Percentiles rank a stretch among this genome's conserved stretches.
Conservation (phyloP, 37 sponge, comb jelly and placozoan genomes). For the Aphrocallistes beatrix region DNA sequence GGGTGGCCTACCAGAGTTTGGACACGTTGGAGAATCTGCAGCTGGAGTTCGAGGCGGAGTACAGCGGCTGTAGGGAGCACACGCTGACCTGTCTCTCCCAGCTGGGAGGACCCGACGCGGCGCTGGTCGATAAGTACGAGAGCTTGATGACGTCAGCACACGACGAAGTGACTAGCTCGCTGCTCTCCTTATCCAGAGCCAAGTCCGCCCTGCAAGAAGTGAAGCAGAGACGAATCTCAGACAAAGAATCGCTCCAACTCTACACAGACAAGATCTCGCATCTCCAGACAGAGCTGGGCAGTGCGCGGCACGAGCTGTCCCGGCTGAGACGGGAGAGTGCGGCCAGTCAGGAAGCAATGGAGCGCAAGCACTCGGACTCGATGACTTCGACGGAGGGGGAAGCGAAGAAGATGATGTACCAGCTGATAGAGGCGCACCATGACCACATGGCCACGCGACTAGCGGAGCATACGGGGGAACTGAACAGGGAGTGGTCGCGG, state of each 20-base stretch:
- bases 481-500: background rate
- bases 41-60: background rate
- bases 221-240: no score
- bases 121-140: background rate
- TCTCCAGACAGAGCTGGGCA: background rate
- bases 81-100: background rate
- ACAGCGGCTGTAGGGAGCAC: background rate
- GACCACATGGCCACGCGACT: background rate
- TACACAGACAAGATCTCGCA: background rate
- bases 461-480: background rate
- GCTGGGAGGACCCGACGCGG: background rate
- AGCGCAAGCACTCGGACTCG: background rate
- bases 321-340: background rate
- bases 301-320: background rate
- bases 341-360: background rate
- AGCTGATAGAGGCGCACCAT: constrained; percentile 17
- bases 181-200: background rate
- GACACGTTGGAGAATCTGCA: background rate
- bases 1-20: background rate
- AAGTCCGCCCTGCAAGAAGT: no score
- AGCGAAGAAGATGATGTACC: background rate
- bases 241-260: background rate
- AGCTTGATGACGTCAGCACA: background rate
- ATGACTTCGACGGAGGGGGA: background rate
- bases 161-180: background rate